phyloP scores from a whole-genome alignment of 2,888 invertebrate species.

The Terebella lapidaria region DNA sequence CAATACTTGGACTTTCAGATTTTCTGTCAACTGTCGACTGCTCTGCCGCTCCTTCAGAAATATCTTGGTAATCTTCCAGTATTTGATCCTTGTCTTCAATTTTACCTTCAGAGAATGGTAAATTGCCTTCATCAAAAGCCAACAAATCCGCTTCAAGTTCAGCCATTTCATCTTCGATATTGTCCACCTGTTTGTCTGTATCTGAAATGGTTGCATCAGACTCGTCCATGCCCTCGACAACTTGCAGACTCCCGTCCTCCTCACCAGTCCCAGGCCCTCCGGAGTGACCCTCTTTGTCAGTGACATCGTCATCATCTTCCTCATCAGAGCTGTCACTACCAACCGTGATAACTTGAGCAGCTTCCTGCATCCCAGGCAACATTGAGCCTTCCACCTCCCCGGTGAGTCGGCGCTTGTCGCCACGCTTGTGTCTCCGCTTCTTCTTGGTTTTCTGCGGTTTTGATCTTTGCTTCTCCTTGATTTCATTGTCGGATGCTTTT shows the following conservation, averaged over 20 bases:
- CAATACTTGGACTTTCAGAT: too few species aligned
- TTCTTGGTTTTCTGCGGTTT: conserved; percentile 3
- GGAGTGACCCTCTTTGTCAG: background rate
- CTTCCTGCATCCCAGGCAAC: conserved; percentile 4
- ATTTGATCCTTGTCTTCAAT: too few species aligned
- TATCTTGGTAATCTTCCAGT: too few species aligned
- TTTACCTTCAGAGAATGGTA: too few species aligned
- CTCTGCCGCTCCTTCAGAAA: too few species aligned
- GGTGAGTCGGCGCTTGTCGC: conserved; percentile 1
- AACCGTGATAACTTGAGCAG: conserved; percentile 3
- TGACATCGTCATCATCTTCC: conserved; percentile 3
- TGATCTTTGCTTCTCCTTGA: background rate
- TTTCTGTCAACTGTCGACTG: too few species aligned
- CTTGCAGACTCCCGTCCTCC: too few species aligned
- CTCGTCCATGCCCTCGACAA: too few species aligned
- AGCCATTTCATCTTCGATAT: background rate
- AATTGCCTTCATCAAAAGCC: too few species aligned
- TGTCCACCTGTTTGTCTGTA: background rate
- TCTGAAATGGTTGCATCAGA: background rate
- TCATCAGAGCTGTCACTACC: background rate
- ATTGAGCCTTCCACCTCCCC: conserved; percentile 6
- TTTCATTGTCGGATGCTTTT: background rate
- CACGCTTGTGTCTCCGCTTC: background rate
- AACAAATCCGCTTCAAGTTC: too few species aligned
- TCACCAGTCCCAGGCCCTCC: too few species aligned